Evolutionary conservation across 2,888 invertebrate species (phyloP), one percentile per base, ranked within the genome.

Genomic region (Branchellion lobata): DNA sequence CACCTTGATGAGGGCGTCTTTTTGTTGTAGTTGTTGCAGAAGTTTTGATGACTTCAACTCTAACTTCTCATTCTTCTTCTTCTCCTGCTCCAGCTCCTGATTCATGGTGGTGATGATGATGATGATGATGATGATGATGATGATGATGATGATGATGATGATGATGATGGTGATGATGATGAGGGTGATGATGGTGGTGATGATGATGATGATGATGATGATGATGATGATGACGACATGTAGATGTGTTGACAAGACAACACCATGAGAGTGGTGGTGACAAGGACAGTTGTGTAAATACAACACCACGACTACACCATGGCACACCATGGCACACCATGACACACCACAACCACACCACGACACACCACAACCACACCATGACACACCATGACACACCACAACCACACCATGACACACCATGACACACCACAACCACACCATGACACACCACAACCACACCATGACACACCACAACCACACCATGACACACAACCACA

Each of bases 1-100:
- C 29, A 81, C 81, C 77, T 81, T 40, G 24, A 81, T 81, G 18
- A 81, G 79, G 24, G 53, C 53, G 51, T 81, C 81, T 61, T 80
- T 76, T 11, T 53, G 80, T 14, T 78, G 18, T 31, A 81, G 68
- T 53, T 81, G 81, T 72, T 80, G 74, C 18, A 53, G 18, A 11
- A 81, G 29, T 31, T 33, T 73, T 5, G 29, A 18, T n/a, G n/a
- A 34, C n/a, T 72, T 79, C 24, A 36, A 27, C 29, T 81, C 79
- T n/a, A 81, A 73, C 5, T 73, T 69, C 11, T 65, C 74, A 24
- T 24, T 73, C 24, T 71, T 78, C 18, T 68, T 72, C 57, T 79
- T 81, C 75, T 81, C 79, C 24, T 61, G 47, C 0, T 81, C 81
- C 1, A 79, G 57, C 33, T 81, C 81, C 81, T 81, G n/a, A 5